Percentiles rank a stretch among this genome's conserved stretches.
Conservation (phyloP, 2,888 invertebrate genomes). For the Podabrus alpinus region DNA sequence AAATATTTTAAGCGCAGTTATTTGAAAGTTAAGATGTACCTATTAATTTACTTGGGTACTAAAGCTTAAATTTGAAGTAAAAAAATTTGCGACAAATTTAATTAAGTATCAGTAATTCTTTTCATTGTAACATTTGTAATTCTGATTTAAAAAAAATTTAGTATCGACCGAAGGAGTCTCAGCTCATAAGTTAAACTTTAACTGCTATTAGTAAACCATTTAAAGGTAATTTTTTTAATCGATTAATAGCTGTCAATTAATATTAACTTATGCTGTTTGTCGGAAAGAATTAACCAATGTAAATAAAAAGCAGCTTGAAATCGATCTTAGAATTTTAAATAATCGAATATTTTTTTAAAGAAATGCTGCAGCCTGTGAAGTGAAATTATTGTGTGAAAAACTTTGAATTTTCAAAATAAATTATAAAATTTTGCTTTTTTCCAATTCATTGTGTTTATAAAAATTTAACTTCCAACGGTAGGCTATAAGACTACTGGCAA, state of each 20-base stretch:
- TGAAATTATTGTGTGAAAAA: background rate
- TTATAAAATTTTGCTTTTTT: too few relatives aligned
- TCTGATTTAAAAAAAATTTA: too few relatives aligned
- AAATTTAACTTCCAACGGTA: too few relatives aligned
- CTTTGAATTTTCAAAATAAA: background rate
- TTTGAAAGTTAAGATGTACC: too few relatives aligned
- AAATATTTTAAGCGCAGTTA: too few relatives aligned
- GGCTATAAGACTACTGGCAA: too few relatives aligned
- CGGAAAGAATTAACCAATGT: background rate
- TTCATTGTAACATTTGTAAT: background rate
- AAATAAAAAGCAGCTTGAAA: background rate
- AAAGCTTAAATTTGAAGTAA: background rate
- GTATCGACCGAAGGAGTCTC: background rate
- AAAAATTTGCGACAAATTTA: background rate
- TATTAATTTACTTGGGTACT: too few relatives aligned
- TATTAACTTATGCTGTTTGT: background rate
- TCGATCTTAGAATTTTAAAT: background rate
- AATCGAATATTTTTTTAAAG: background rate
- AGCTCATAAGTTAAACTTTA: background rate
- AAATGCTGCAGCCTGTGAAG: background rate
- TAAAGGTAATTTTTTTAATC: background rate
- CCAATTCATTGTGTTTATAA: too few relatives aligned
- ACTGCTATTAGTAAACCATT: background rate
- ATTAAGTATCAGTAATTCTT: background rate
- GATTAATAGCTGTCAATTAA: background rate